A percentile compares a stretch with the other conserved stretches of the same genome.
These are phyloP conservation scores for Peromyscus aztecus DNA, from an alignment of 2,797 vertebrate species.

Conservation along the genomic window DNA sequence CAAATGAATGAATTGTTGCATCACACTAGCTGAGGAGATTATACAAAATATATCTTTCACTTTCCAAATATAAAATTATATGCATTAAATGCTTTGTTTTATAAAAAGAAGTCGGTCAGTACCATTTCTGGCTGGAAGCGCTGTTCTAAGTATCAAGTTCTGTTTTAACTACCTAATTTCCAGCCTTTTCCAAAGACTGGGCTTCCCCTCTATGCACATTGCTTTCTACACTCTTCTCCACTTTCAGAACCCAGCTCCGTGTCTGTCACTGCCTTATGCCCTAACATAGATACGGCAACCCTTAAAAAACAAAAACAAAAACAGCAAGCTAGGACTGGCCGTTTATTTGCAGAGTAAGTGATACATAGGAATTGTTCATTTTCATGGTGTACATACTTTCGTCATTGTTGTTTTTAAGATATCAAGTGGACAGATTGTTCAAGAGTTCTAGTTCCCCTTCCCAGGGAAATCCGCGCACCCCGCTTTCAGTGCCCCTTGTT, in stretches of 20 bases:
- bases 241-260: neutral
- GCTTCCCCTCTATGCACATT: neutral
- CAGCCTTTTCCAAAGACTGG: neutral
- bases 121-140: neutral
- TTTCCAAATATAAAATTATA: constrained; percentile 59
- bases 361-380: constrained; percentile 62
- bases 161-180: neutral
- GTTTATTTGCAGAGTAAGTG: neutral
- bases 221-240: neutral
- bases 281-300: neutral
- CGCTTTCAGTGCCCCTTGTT: neutral
- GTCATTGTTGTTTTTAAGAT: neutral
- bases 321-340: constrained; percentile 1
- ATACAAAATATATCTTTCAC: constrained; percentile 36
- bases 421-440: neutral
- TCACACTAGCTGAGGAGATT: neutral
- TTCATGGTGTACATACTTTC: constrained; percentile 44
- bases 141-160: neutral
- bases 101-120: neutral
- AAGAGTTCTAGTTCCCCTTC: neutral
- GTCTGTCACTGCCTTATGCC: constrained; percentile 30
- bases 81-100: constrained; percentile 44
- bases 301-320: neutral
- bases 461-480: too few species aligned
- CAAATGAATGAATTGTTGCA: neutral